Base-by-base conservation (phyloP, 2,113 vertebrate species). In the Pyxicephalus adspersus region DNA sequence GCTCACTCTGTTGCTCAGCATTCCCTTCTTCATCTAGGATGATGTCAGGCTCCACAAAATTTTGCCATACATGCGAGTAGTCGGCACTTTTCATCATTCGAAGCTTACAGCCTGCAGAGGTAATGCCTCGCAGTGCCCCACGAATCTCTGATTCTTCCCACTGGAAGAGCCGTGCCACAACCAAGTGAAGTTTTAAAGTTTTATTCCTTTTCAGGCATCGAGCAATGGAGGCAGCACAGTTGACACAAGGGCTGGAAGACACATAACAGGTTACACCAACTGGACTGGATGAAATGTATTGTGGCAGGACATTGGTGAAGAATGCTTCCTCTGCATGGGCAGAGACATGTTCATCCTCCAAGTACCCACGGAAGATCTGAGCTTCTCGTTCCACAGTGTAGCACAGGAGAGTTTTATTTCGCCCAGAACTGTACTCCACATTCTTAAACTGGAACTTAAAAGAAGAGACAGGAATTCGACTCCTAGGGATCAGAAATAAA, bases 381-480 rank as follows among this genome's bases (percentile, higher is more conserved):
- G 13, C 86, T 88, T 25, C 86, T 90, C 84, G 88, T 68, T 96
- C 96, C 0, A 98, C 65, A 76, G 96, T 92, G 0, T 97, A 99
- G 85, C 94, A 98, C 82, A 98, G 91, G 84, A 96, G 93, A 83
- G 97, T 98, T 90, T 99, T 99, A 87, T 99, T 98, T 51, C 96
- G 90, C n/a, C 97, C 97, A 0, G 96, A 99, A 2, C 95, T 98
- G 85, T 99, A 99, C 54, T 99, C 97, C 84, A 99, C 97, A 0
- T 99, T 99, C 88, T 96, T 95, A 89, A 96, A 99, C 90, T 98
- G 97, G 90, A 98, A 99, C 86, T 96, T 97, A 89, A 94, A 99
- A 84, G 88, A 93, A 63, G 94, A 92, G 65, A 95, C 95, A 29
- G 96, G 95, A 7, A 99, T 92, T 29, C 96, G 91, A 58, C 97